Base-by-base conservation (phyloP, 1,140 invertebrate genomes). In the Condylostylus longicornis region DNA sequence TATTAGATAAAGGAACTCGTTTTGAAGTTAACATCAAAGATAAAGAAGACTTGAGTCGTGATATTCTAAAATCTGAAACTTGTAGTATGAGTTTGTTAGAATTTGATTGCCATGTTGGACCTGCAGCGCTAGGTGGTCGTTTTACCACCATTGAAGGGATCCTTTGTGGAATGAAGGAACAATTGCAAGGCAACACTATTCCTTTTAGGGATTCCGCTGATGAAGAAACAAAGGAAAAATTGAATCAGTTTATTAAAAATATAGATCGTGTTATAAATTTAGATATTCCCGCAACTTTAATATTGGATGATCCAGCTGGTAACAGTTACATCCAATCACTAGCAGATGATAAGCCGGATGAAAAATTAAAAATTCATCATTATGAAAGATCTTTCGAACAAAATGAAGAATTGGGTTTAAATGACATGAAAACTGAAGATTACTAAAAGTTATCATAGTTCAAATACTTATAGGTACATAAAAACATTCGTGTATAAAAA, bases 41-140 rank as follows among this genome's bases (percentile, higher is more conserved):
- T 23, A 71, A 65, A 36, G 71, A 79, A 18, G 95, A 98, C 63
- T 77, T 98, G 44, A 79, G 71, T 9, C 68, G 94, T 15, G 95
- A 99, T 67, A 70, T 98, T 15, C 66, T 99, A 0, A 98, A 97
- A 72, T 96, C 91, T 3, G 94, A 98, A 51, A 96, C 87, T 0
- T 95, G 91, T 59, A 67, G 66, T 14, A 62, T 98, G 45, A 54
- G 64, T 18, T 87, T 98, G 44, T 94, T 93, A 0, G 88, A 97
- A 60, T 52, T 98, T 23, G 85, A 96, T 2, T 65, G 97, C 35
- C 78, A 88, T 53, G 77, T 88, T 14, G 85, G 85, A 1, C 70
- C 84, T 2, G 71, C 75, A 20, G 77, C 87, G 12, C 62, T 96
- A n/a, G 83, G 86, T 10, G 90, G 94, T 3, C 75, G 88, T 25